These are phyloP conservation scores for Coelinius sp. DNA, from an alignment of 2,888 invertebrate genomes.

Conservation along the genomic window DNA sequence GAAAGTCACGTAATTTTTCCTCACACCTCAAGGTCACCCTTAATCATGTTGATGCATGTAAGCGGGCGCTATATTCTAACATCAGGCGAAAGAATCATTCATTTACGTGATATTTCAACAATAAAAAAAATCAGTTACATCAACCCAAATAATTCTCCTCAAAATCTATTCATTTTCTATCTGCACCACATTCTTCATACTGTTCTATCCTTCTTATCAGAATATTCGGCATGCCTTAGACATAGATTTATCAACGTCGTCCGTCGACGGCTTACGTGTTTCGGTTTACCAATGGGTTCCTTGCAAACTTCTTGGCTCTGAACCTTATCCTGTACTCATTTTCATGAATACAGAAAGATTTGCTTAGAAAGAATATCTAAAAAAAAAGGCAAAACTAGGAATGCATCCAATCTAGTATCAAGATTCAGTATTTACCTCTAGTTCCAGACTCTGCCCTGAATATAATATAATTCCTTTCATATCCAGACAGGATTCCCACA, in stretches of 20 bases:
- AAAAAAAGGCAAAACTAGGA: not conserved
- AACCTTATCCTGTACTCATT: not conserved
- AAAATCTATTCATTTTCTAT: not conserved
- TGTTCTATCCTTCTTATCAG: not conserved
- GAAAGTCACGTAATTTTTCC: no score
- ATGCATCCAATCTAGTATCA: not conserved
- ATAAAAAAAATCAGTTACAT: not conserved
- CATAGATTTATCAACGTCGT: conserved; percentile 20
- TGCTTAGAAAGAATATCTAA: not conserved
- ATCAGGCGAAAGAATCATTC: no score
- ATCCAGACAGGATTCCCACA: not conserved
- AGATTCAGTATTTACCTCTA: not conserved
- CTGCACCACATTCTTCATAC: not conserved
- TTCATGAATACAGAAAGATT: conserved; percentile 12
- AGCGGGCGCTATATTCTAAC: no score
- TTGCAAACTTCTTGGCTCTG: conserved; percentile 11
- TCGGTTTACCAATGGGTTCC: conserved; percentile 16
- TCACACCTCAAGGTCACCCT: no score
- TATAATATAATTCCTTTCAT: conserved; percentile 12
- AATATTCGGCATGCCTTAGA: conserved; percentile 1
- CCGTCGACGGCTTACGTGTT: conserved; percentile 28
- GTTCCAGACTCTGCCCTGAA: not conserved
- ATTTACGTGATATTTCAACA: not conserved
- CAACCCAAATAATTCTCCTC: not conserved
- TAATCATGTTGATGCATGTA: no score